phyloP scores from a whole-genome alignment of 2,113 vertebrate genomes.

The Isurus oxyrinchus region DNA sequence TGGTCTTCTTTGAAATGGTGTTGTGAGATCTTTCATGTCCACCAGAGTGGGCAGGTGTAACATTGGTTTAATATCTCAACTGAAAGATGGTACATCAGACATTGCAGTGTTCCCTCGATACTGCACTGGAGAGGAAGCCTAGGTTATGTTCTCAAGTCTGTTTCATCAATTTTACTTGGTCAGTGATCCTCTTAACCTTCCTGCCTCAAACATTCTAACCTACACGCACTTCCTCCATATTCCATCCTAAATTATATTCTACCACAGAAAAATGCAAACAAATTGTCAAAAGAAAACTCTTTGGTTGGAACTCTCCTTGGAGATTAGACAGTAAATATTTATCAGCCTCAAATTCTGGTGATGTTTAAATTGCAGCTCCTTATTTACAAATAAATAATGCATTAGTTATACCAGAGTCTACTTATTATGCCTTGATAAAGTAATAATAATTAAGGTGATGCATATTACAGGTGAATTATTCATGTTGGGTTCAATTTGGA shows the following conservation, averaged over 20 bases:
- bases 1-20: not conserved
- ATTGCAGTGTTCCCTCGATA: not conserved
- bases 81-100: not conserved
- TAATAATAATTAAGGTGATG: not conserved
- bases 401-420: not conserved
- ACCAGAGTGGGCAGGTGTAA: not conserved
- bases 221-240: not conserved
- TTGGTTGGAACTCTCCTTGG: not conserved
- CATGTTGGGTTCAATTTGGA: not conserved
- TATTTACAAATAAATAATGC: not conserved
- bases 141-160: not conserved
- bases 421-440: not conserved
- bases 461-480: not conserved
- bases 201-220: not conserved
- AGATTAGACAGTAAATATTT: not conserved
- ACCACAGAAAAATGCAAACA: not conserved
- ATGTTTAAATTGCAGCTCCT: not conserved
- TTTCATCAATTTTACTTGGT: not conserved
- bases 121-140: not conserved
- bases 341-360: not conserved
- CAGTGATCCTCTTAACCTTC: not conserved
- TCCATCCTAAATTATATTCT: not conserved
- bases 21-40: not conserved
- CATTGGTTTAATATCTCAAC: not conserved
- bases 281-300: not conserved